These are phyloP conservation scores for Menidia menidia DNA, from an alignment of 2,797 vertebrate species.

Conservation along the genomic window DNA sequence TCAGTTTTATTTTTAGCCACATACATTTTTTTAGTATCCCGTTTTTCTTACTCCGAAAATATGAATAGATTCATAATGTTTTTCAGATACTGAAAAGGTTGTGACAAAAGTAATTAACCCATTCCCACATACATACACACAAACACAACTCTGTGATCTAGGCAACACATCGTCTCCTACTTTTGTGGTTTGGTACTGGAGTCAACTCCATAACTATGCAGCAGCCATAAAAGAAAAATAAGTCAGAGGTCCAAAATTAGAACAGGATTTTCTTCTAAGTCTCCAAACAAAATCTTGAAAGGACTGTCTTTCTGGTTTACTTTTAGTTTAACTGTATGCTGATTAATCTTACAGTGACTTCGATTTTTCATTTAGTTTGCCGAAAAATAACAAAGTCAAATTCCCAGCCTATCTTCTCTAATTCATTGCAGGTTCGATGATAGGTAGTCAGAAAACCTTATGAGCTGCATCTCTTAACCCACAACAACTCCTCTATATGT, in stretches of 20 bases:
- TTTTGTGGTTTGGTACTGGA: not conserved
- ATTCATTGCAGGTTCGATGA: too few relatives aligned
- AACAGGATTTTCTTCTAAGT: not conserved
- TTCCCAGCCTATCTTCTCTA: too few relatives aligned
- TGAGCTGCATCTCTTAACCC: too few relatives aligned
- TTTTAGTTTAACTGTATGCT: not conserved
- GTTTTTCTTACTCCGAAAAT: not conserved
- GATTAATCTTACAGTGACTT: not conserved
- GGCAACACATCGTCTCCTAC: not conserved
- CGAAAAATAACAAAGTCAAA: too few relatives aligned
- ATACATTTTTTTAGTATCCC: not conserved
- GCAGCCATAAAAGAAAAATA: not conserved
- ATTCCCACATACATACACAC: not conserved
- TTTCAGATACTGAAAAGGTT: not conserved
- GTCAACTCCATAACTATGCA: not conserved
- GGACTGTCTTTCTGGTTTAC: not conserved
- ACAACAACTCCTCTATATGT: too few relatives aligned
- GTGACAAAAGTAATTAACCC: constrained; percentile 13
- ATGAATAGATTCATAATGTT: not conserved
- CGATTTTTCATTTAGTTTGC: not conserved
- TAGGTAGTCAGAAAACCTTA: too few relatives aligned
- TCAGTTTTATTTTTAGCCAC: not conserved
- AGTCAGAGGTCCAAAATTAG: not conserved
- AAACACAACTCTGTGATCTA: not conserved
- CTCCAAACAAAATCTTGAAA: not conserved